Percentiles rank a stretch among this genome's conserved stretches.
phyloP scores from a whole-genome alignment of 2,797 vertebrate genomes.

The Darevskia mixta region DNA sequence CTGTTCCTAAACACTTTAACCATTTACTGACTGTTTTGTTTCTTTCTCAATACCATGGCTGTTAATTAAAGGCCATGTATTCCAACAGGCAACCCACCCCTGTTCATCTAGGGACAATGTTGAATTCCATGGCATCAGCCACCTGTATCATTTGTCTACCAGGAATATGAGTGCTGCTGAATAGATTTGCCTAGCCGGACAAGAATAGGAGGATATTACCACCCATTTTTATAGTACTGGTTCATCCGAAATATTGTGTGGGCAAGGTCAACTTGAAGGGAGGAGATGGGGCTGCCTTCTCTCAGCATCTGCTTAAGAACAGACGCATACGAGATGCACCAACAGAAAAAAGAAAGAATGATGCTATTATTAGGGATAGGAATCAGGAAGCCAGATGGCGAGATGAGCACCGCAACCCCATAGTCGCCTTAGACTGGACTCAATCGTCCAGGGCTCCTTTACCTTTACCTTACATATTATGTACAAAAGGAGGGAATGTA shows the following conservation, averaged over 20 bases:
- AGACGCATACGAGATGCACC: not conserved
- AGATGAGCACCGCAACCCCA: too few species aligned
- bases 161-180: conserved; percentile 17
- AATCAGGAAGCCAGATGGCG: not conserved
- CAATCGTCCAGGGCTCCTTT: too few species aligned
- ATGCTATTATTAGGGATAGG: not conserved
- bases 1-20: too few species aligned
- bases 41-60: too few species aligned
- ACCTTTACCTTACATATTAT: too few species aligned
- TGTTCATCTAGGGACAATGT: not conserved
- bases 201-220: not conserved
- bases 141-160: conserved; percentile 8
- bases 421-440: too few species aligned
- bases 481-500: not conserved
- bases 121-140: conserved; percentile 18
- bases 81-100: not conserved
- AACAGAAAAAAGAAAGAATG: not conserved
- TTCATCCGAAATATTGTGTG: not conserved
- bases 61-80: too few species aligned
- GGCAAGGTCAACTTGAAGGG: not conserved
- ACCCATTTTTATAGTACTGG: conserved; percentile 16
- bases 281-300: not conserved
- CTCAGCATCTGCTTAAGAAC: not conserved
- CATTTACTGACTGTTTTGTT: too few species aligned
- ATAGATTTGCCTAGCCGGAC: not conserved